A percentile compares a stretch with the other conserved stretches of the same genome.
Conservation (phyloP, 2,888 invertebrate species). For the Andrena flavipes region DNA sequence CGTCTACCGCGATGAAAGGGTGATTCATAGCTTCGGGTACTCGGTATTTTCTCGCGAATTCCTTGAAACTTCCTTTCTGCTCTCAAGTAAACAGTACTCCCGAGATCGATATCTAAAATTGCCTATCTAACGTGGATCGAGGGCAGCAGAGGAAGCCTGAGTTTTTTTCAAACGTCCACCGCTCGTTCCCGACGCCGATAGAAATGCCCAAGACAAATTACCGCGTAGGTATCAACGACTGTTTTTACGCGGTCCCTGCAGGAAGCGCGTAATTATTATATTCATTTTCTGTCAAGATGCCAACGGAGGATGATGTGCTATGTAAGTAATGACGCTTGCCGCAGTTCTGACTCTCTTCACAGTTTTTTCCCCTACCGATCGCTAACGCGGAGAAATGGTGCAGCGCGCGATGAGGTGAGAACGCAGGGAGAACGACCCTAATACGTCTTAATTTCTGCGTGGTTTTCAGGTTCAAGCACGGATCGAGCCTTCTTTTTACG, state of each 20-base stretch:
- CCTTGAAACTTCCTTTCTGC: neutral
- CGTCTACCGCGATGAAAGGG: neutral
- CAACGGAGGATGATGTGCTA: neutral
- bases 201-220: constrained; percentile 25
- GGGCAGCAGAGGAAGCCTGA: neutral
- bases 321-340: constrained; percentile 39
- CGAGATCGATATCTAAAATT: neutral
- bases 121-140: neutral
- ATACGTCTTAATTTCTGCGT: too few species aligned
- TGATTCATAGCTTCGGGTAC: neutral
- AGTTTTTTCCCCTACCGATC: constrained; percentile 11
- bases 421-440: too few species aligned
- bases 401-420: constrained; percentile 3
- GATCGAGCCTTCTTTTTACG: too few species aligned
- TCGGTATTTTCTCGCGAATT: neutral
- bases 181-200: neutral
- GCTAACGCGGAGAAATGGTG: neutral
- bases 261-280: constrained; percentile 31
- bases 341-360: neutral
- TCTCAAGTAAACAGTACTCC: too few species aligned
- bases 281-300: constrained; percentile 39
- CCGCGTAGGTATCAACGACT: constrained; percentile 31
- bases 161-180: neutral
- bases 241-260: constrained; percentile 3
- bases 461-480: too few species aligned